These are phyloP conservation scores for Euthynnus affinis DNA, from an alignment of 2,797 vertebrate genomes.

Conservation along the genomic window DNA sequence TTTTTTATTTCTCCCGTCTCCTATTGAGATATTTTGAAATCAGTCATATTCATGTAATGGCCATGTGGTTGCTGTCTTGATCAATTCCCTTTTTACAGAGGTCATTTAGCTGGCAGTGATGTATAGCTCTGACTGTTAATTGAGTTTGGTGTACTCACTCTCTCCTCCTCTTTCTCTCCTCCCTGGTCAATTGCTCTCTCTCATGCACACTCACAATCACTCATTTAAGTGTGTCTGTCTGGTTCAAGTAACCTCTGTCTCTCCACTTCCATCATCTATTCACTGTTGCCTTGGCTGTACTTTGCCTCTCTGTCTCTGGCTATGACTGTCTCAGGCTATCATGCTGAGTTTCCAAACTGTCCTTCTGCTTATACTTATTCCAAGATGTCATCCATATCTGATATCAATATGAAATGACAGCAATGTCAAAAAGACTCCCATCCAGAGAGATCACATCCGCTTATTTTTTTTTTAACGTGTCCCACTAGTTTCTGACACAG, in stretches of 20 bases:
- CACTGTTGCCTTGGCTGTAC: not conserved
- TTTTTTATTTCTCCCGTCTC: not conserved
- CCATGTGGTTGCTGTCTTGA: constrained; percentile 6
- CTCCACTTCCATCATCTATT: constrained; percentile 44
- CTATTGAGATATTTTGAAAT: not conserved
- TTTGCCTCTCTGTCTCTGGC: not conserved
- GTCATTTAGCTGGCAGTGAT: constrained; percentile 25
- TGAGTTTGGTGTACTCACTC: constrained; percentile 14
- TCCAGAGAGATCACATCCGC: constrained; percentile 1
- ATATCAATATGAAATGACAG: constrained; percentile 47
- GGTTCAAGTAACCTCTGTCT: constrained; percentile 22
- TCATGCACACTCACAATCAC: constrained; percentile 27
- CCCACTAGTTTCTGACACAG: constrained; percentile 22
- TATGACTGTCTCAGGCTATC: not conserved
- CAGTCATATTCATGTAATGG: constrained; percentile 11
- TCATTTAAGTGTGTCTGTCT: constrained; percentile 27
- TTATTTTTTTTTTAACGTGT: not conserved
- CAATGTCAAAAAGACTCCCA: constrained; percentile 28
- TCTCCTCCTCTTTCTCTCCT: not conserved
- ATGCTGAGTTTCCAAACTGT: constrained; percentile 32
- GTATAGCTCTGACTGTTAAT: constrained; percentile 16
- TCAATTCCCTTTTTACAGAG: constrained; percentile 6
- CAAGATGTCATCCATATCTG: constrained; percentile 21
- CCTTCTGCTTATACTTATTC: constrained; percentile 40
- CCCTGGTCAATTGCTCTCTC: constrained; percentile 13